A percentile compares a stretch with the other conserved stretches of the same genome.
These are phyloP conservation scores for Xylophagus ater DNA, from an alignment of 2,888 invertebrate genomes.

Conservation along the genomic window DNA sequence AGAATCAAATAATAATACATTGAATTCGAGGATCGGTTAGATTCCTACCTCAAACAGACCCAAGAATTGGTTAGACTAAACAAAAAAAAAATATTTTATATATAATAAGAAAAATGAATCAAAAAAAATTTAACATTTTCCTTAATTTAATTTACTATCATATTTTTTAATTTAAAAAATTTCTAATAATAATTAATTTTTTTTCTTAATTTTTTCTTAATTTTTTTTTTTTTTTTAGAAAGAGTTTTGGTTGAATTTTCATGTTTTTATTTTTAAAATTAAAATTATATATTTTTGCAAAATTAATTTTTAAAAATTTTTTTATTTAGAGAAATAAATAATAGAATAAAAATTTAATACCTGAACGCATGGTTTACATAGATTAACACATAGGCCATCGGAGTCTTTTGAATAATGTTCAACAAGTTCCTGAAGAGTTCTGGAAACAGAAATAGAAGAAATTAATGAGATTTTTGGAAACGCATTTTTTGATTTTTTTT, in stretches of 20 bases:
- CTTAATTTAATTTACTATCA: slow-evolving; percentile 5
- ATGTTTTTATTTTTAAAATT: slow-evolving; percentile 2
- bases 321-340: slow-evolving; percentile 2
- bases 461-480: background rate
- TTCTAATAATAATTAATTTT: slow-evolving; percentile 8
- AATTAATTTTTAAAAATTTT: background rate
- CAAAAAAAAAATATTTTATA: slow-evolving; percentile 16
- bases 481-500: background rate
- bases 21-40: slow-evolving; percentile 12
- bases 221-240: slow-evolving; percentile 17
- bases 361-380: slow-evolving; percentile 90
- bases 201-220: slow-evolving; percentile 15
- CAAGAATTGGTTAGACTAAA: slow-evolving; percentile 38
- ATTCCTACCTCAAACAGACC: slow-evolving; percentile 40
- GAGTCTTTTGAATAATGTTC: slow-evolving; percentile 97
- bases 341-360: slow-evolving; percentile 39
- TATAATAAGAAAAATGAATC: slow-evolving; percentile 18
- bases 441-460: slow-evolving; percentile 23
- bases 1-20: slow-evolving; percentile 9
- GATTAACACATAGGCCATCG: slow-evolving; percentile 95
- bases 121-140: no score
- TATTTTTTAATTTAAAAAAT: background rate
- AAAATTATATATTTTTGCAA: slow-evolving; percentile 2
- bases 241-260: slow-evolving; percentile 1
- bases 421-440: slow-evolving; percentile 92